Evolutionary conservation across 1,140 invertebrate genomes (phyloP).

Genomic region (Proales similis): DNA sequence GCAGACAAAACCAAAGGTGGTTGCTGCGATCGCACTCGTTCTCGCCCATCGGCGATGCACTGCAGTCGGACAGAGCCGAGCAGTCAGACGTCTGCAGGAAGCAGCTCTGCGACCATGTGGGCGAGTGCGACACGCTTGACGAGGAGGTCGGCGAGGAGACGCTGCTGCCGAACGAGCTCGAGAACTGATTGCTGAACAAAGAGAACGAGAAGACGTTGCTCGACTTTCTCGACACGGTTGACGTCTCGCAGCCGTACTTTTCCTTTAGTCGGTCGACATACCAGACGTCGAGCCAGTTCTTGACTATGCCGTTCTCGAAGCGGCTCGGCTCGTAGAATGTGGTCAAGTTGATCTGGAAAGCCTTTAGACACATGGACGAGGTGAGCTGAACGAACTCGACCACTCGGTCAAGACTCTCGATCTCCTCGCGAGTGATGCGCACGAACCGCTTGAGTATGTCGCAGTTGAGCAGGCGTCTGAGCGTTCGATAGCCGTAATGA

Average conservation of each 20-base stretch:
- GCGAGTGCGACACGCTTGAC: background rate
- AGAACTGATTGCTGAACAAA: no score
- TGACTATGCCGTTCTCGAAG: constrained; percentile 36
- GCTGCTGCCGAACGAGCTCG: background rate
- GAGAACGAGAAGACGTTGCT: no score
- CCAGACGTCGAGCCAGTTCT: constrained; percentile 36
- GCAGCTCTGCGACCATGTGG: constrained; percentile 1
- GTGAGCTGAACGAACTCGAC: constrained; percentile 36
- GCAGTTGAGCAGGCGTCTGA: constrained; percentile 26
- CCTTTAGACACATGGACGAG: constrained; percentile 12
- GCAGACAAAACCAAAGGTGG: constrained; percentile 27
- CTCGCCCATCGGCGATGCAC: constrained; percentile 10
- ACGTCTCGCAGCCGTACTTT: constrained; percentile 11
- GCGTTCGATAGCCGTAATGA: constrained; percentile 30
- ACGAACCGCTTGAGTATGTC: constrained; percentile 35
- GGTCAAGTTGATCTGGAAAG: constrained; percentile 31
- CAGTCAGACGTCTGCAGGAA: no score
- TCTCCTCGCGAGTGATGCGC: constrained; percentile 29
- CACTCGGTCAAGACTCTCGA: constrained; percentile 19
- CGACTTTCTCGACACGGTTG: background rate
- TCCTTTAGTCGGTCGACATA: constrained; percentile 35
- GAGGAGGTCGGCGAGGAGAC: constrained; percentile 16
- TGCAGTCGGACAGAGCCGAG: constrained; percentile 11
- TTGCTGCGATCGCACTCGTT: constrained; percentile 8
- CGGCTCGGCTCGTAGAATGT: constrained; percentile 20